Conservation (phyloP, 1,140 invertebrate species). For the Gryllus bimaculatus region DNA sequence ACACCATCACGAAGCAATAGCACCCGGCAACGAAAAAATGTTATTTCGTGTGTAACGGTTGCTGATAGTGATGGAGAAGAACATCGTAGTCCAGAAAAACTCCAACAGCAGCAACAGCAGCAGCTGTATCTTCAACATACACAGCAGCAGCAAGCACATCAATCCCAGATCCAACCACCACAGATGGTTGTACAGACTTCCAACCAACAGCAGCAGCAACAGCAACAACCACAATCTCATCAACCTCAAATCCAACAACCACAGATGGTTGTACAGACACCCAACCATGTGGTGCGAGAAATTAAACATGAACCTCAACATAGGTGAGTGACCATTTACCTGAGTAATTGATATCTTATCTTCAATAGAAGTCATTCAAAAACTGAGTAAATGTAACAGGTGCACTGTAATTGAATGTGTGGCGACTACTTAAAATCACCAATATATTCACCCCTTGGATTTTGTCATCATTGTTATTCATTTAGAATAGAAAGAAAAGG, state of each 20-base stretch:
- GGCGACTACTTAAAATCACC: too few relatives aligned
- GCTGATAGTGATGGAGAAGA: slow-evolving; percentile 69
- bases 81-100: slow-evolving; percentile 42
- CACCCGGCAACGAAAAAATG: slow-evolving; percentile 49
- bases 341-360: too few relatives aligned
- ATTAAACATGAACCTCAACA: slow-evolving; percentile 35
- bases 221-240: slow-evolving; percentile 30
- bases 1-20: slow-evolving; percentile 31
- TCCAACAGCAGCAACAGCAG: slow-evolving; percentile 28
- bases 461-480: too few relatives aligned
- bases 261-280: slow-evolving; percentile 20
- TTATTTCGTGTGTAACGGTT: slow-evolving; percentile 73
- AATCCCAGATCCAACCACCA: slow-evolving; percentile 40
- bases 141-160: slow-evolving; percentile 35
- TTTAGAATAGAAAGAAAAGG: too few relatives aligned
- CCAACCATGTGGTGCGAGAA: slow-evolving; percentile 24
- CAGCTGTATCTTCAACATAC: slow-evolving; percentile 39
- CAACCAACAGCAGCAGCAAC: slow-evolving; percentile 28
- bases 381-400: too few relatives aligned
- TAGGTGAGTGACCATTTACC: slow-evolving; percentile 22
- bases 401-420: too few relatives aligned
- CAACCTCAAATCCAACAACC: slow-evolving; percentile 15
- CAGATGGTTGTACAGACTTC: slow-evolving; percentile 29
- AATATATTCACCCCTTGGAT: too few relatives aligned
- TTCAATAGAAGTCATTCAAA: too few relatives aligned